These are phyloP conservation scores for Pyxicephalus adspersus DNA, from an alignment of 2,113 vertebrate genomes.

Conservation along the genomic window DNA sequence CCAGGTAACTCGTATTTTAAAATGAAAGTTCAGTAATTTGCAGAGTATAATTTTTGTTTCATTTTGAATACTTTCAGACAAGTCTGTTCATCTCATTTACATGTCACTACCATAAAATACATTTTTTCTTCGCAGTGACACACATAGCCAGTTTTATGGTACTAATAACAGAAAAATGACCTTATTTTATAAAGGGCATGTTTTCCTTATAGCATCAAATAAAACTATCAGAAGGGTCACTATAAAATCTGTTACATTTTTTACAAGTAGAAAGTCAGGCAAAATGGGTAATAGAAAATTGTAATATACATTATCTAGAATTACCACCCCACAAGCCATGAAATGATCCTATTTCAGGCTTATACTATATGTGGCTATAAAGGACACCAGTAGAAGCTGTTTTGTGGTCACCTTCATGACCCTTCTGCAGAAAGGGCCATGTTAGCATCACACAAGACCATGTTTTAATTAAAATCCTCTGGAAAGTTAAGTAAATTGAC, in stretches of 20 bases:
- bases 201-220: too few species aligned
- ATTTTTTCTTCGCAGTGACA: too few species aligned
- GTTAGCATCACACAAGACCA: conserved; percentile 39
- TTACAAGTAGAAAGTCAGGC: not conserved
- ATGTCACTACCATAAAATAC: too few species aligned
- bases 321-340: not conserved
- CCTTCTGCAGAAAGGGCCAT: conserved; percentile 30
- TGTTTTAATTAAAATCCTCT: conserved; percentile 56
- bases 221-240: not conserved
- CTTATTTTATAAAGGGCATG: too few species aligned
- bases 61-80: too few species aligned
- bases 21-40: too few species aligned
- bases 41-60: too few species aligned
- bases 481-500: conserved; percentile 55
- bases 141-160: too few species aligned
- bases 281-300: not conserved
- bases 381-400: conserved; percentile 16
- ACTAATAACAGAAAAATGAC: too few species aligned
- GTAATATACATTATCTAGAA: not conserved
- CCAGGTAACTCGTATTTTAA: too few species aligned
- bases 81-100: too few species aligned
- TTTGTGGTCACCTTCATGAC: conserved; percentile 41
- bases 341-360: conserved; percentile 2
- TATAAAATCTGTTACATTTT: not conserved
- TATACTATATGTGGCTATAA: conserved; percentile 1